Conservation (phyloP, 2,797 vertebrate genomes). For the Petrocephalus sullivani region DNA sequence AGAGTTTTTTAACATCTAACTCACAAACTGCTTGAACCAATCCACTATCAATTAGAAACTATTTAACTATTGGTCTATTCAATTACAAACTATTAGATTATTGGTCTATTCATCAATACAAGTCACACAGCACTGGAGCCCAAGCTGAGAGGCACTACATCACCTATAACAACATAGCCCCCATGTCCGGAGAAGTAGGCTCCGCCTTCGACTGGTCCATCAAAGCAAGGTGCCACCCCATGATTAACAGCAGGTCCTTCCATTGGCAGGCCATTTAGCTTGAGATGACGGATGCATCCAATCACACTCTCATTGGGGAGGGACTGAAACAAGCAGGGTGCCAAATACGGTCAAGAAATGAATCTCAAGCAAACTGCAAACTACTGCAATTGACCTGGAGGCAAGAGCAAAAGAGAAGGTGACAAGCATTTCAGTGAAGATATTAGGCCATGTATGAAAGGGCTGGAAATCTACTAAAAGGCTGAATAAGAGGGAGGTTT, state of each 20-base stretch:
- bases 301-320: conserved; percentile 75
- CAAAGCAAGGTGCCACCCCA: conserved; percentile 73
- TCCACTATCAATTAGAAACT: neutral
- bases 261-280: conserved; percentile 67
- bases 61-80: neutral
- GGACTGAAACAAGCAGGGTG: conserved; percentile 38
- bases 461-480: neutral
- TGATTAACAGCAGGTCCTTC: conserved; percentile 56
- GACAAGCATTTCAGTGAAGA: neutral
- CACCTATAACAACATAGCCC: conserved; percentile 73
- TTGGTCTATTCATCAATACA: neutral
- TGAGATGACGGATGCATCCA: conserved; percentile 81
- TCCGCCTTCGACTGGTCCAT: conserved; percentile 66
- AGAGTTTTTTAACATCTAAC: neutral
- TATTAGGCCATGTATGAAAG: neutral
- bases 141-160: conserved; percentile 35
- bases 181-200: conserved; percentile 80
- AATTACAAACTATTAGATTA: neutral
- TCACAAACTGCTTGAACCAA: neutral
- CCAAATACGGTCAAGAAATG: neutral
- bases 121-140: neutral
- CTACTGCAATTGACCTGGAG: neutral
- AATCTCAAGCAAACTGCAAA: neutral
- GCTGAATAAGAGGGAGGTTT: neutral
- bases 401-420: neutral